Percentiles rank a stretch among this genome's conserved stretches.
Evolutionary conservation across 2,888 invertebrate species (phyloP).

Genomic region (Meteorus cinctellus): DNA sequence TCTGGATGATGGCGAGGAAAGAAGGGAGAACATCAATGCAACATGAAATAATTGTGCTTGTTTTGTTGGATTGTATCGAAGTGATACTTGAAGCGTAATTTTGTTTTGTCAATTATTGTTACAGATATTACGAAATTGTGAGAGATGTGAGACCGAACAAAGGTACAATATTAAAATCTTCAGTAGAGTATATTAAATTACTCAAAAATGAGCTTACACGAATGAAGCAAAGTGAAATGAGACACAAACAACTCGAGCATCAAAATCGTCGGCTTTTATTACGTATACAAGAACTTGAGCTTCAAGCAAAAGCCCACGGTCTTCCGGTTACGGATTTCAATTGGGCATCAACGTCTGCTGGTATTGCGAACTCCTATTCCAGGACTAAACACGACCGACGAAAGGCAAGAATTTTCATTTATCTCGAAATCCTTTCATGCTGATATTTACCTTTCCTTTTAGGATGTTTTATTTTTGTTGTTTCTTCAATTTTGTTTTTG

Average conservation of each 20-base stretch:
- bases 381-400: constrained; percentile 66
- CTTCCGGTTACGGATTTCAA: constrained; percentile 79
- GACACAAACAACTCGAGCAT: constrained; percentile 86
- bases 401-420: constrained; percentile 58
- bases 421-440: constrained; percentile 9
- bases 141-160: constrained; percentile 93
- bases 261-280: constrained; percentile 88
- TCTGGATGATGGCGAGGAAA: background rate
- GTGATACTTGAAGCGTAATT: background rate
- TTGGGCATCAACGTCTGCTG: constrained; percentile 72
- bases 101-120: constrained; percentile 34
- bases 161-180: constrained; percentile 98
- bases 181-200: constrained; percentile 96
- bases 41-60: background rate
- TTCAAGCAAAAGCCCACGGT: constrained; percentile 85
- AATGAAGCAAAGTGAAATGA: constrained; percentile 84
- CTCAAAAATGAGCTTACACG: constrained; percentile 83
- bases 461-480: background rate
- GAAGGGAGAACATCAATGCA: background rate
- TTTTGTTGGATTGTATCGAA: constrained; percentile 2
- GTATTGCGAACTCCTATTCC: constrained; percentile 62
- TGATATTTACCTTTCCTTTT: background rate
- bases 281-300: constrained; percentile 87
- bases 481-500: background rate
- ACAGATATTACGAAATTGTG: constrained; percentile 88